These are phyloP conservation scores for Rhopalosiphum padi DNA, from an alignment of 1,140 invertebrate species.

Conservation along the genomic window DNA sequence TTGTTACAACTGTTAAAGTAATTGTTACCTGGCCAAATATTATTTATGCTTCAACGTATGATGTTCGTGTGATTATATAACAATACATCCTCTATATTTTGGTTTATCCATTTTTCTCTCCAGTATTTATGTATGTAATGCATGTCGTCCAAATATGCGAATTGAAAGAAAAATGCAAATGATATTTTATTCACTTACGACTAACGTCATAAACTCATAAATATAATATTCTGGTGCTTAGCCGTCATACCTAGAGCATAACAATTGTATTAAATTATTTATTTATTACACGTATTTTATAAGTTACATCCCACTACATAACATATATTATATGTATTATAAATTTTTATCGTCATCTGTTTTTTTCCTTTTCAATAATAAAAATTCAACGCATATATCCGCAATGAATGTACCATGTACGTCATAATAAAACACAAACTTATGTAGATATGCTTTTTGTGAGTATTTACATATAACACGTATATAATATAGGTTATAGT, in stretches of 20 bases:
- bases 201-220: not conserved
- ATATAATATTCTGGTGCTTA: not conserved
- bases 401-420: not conserved
- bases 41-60: not conserved
- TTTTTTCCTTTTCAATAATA: not conserved
- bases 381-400: not conserved
- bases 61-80: not conserved
- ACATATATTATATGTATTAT: not conserved
- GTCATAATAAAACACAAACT: not conserved
- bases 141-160: not conserved
- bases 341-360: not conserved
- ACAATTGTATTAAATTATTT: not conserved
- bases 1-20: not conserved
- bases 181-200: not conserved
- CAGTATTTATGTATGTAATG: not conserved
- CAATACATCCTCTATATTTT: not conserved
- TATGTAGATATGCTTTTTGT: not conserved
- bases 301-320: not conserved
- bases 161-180: not conserved
- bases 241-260: not conserved
- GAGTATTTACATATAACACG: not conserved
- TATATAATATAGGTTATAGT: not conserved
- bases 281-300: not conserved
- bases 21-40: not conserved
- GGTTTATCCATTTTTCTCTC: not conserved